phyloP scores from a whole-genome alignment of 2,797 vertebrate genomes.

The Aldrovandia affinis region DNA sequence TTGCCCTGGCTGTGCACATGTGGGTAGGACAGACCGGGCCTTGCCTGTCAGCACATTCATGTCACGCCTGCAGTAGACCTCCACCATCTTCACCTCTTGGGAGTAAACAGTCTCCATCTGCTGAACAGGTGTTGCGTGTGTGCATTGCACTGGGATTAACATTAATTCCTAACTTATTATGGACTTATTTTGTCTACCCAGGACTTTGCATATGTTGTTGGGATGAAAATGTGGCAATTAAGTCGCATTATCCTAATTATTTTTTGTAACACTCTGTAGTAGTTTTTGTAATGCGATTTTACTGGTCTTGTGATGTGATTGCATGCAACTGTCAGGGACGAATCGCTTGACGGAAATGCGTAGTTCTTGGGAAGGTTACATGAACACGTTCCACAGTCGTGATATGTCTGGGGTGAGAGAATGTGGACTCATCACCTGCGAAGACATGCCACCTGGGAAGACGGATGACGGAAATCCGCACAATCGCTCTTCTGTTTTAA shows the following conservation, averaged over 20 bases:
- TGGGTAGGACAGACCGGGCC: not conserved
- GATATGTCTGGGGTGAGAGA: no score
- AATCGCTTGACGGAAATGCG: not conserved
- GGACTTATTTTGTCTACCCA: not conserved
- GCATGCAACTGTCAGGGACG: not conserved
- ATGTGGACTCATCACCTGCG: not conserved
- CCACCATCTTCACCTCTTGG: not conserved
- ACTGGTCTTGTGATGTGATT: not conserved
- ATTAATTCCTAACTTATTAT: not conserved
- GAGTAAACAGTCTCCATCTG: slow-evolving; percentile 14
- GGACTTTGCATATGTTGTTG: not conserved
- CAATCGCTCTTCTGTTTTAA: not conserved
- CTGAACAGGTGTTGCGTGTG: not conserved
- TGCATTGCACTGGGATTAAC: not conserved
- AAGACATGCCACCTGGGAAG: not conserved
- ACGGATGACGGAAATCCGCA: not conserved
- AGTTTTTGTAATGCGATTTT: not conserved
- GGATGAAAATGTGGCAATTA: not conserved
- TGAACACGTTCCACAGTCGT: not conserved
- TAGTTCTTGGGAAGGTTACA: not conserved
- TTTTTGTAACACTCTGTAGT: not conserved
- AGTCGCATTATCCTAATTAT: not conserved
- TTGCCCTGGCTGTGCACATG: not conserved
- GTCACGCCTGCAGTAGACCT: not conserved
- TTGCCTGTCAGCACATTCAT: not conserved